Evolutionary conservation across 2,113 vertebrate species (phyloP), one percentile per base, ranked within the genome.

Genomic region (Felis chaus): DNA sequence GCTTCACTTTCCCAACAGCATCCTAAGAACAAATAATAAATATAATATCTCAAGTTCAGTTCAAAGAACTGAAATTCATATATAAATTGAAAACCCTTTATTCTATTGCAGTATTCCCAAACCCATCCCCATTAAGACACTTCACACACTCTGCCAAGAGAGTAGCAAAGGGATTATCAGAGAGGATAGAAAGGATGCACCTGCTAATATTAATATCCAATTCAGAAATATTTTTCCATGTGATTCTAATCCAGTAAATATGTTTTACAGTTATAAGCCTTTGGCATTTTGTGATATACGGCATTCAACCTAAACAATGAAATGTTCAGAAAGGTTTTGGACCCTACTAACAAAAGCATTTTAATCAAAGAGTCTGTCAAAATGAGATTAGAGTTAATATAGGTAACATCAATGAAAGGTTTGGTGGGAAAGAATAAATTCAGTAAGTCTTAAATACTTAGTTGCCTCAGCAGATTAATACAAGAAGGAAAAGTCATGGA

Each of bases 331-430:
- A 96, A 55, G 23, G 21, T 88, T 87, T 76, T 91, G 68, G 48
- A 88, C 23, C 23, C 27, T 53, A 33, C 50, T 91, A 93, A 95
- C 53, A 1, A 80, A 91, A 91, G 3, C 48, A 84, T 88, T 92
- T 94, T 96, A 84, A 84, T 91, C 45, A 88, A 95, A 93, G 29
- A 74, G 39, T 87, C 36, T 55, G 39, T 45, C n/a, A 85, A 91
- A 88, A 73, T 88, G 31, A 95, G 55, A 93, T 68, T 68, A 73
- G 36, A 69, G 18, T 90, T 86, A 89, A 78, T 41, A 80, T 21
- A 91, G 73, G 33, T 71, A 91, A 36, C 76, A 96, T 83, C 27
- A 73, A 39, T 87, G 48, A 90, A 93, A 68, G 25, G 7, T 86
- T 91, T 97, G 53, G 12, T 41, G 27, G 23, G 83, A 94, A 82